Base-by-base conservation (phyloP, 2,113 vertebrate genomes). In the Psilopogon haemacephalus region DNA sequence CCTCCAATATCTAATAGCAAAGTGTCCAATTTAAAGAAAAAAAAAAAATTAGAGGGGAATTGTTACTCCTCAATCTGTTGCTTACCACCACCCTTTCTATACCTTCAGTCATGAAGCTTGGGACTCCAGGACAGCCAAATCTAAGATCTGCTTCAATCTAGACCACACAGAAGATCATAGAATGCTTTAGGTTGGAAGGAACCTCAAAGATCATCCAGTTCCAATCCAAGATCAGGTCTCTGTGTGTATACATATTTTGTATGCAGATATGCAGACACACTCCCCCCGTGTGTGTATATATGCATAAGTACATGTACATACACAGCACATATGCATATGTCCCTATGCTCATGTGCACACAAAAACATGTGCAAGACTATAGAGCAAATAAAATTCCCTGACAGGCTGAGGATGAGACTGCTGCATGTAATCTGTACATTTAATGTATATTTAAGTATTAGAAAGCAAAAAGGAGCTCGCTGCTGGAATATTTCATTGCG, bases 201-300 rank as follows among this genome's bases (percentile, higher is more conserved):
- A n/a, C n/a, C n/a, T n/a, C n/a, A n/a, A n/a, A n/a, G n/a, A n/a
- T n/a, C n/a, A n/a, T n/a, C n/a, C n/a, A n/a, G n/a, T n/a, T n/a
- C n/a, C n/a, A n/a, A n/a, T n/a, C n/a, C n/a, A 81, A 46, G 7
- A 88, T 40, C 2, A n/a, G 52, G 9, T 11, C 4, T 67, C 0
- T 35, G 1, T 24, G 48, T 50, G 44, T 26, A 50, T 13, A 26
- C 12, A 24, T 50, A 24, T 55, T 58, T 58, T 58, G 67, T 44
- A 28, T 27, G 35, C 2, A 33, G 15, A 54, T 12, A 6, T 18
- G 6, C 10, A 28, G 16, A 55, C 5, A 55, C 2, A 10, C 40
- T 18, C 6, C 48, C 46, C 46, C 46, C 19, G 10, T 12, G 28
- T 0, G 1, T 10, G 28, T 20, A 15, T 24, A 9, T 35, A 1